Evolutionary conservation across 1,140 invertebrate genomes (phyloP).

Genomic region (Apis laboriosa): DNA sequence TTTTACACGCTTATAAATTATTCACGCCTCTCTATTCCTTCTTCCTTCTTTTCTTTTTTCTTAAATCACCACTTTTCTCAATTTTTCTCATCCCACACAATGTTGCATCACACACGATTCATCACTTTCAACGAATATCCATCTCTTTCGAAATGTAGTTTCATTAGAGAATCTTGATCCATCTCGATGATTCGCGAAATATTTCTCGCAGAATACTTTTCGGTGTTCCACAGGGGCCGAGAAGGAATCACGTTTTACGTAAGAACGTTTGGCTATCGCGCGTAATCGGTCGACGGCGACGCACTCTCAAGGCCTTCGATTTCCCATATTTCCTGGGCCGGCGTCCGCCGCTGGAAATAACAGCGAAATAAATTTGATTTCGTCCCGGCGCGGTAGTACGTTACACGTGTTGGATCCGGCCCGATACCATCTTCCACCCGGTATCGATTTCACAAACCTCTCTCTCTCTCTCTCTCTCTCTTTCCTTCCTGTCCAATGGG

Average conservation of each 20-base stretch:
- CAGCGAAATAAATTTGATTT: slow-evolving; percentile 76
- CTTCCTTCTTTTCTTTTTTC: no score
- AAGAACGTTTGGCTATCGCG: not conserved
- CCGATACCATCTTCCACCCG: slow-evolving; percentile 76
- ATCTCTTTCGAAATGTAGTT: no score
- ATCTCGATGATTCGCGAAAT: no score
- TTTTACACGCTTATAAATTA: no score
- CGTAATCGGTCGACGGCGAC: slow-evolving; percentile 15
- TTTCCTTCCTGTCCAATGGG: slow-evolving; percentile 60
- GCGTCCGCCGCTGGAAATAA: slow-evolving; percentile 63
- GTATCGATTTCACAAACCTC: slow-evolving; percentile 80
- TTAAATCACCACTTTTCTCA: no score
- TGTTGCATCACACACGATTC: no score
- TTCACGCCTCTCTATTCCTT: no score
- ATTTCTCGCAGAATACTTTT: no score
- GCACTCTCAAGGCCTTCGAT: slow-evolving; percentile 43
- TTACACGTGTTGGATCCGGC: slow-evolving; percentile 79
- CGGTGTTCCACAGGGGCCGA: no score
- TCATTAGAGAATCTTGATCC: no score
- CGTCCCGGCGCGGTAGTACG: slow-evolving; percentile 75
- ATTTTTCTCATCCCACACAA: no score
- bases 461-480: slow-evolving; percentile 56
- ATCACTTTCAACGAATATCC: no score
- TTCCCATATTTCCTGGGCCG: slow-evolving; percentile 56
- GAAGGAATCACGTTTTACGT: not conserved